Evolutionary conservation across 2,888 invertebrate genomes (phyloP), one percentile per base, ranked within the genome.

Genomic region (Hirtodrosophila histrioides): DNA sequence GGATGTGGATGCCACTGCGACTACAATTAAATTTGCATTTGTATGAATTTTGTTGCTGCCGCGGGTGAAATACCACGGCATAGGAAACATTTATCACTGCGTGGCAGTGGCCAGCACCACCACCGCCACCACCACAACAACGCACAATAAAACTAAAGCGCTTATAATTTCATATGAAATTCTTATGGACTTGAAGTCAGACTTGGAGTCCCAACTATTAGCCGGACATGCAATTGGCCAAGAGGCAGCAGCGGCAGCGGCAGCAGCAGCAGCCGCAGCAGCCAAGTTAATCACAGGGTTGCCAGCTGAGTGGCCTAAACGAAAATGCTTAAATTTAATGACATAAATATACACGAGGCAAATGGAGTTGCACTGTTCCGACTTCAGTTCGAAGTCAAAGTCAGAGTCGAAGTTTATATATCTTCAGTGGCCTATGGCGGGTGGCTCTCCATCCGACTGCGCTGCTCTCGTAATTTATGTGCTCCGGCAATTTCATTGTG

Each of bases 11-110:
- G 75, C 75, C 79, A 75, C 65, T 79, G 74, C 68, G 65, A 79
- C 82, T 84, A 91, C 91, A 91, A 91, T 91, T 91, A 91, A 91
- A 91, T 91, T 91, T 91, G 90, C 90, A 91, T 91, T 91, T 91
- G 91, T 91, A 90, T 85, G 88, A 88, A 82, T 86, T 84, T 65
- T 71, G 63, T 50, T 51, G 58, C 33, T 73, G 89, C 88, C 89
- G 86, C 86, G 88, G 83, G 87, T 86, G 86, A 82, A 75, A 86
- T 78, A 82, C 86, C 78, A 78, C 17, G 72, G 66, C 69, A 90
- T 90, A 90, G 90, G 90, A 90, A 90, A 90, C 91, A 90, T 90
- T 90, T 90, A 90, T 90, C 91, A 90, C 85, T 88, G 88, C 87
- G 62, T 63, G 78, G 76, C 73, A 60, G 29, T 50, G 58, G 51